A percentile compares a stretch with the other conserved stretches of the same genome.
phyloP scores from a whole-genome alignment of 2,888 invertebrate species.

The Dasypogon diadema region DNA sequence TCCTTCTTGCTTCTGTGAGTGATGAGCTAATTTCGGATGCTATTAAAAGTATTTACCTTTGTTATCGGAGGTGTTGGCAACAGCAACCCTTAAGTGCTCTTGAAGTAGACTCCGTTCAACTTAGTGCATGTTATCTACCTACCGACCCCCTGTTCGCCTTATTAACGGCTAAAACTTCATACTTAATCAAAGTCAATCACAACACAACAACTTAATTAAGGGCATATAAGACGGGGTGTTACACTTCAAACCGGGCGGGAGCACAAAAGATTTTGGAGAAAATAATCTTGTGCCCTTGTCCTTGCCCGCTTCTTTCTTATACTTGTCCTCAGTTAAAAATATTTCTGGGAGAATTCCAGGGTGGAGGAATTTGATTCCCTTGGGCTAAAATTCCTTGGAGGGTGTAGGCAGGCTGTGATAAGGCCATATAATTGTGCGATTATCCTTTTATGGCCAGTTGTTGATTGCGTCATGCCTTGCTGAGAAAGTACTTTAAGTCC shows the following conservation, averaged over 20 bases:
- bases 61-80: neutral
- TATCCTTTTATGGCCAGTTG: constrained; percentile 1
- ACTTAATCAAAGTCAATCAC: constrained; percentile 33
- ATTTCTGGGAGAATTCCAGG: no score
- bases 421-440: constrained; percentile 18
- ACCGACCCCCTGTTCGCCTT: neutral
- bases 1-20: neutral
- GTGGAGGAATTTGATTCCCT: no score
- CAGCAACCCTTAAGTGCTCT: neutral
- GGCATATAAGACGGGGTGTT: neutral
- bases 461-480: neutral
- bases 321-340: no score
- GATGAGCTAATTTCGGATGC: neutral
- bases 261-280: neutral
- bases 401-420: no score
- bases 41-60: neutral
- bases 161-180: neutral
- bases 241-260: neutral
- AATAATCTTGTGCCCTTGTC: neutral
- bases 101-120: neutral
- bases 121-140: neutral
- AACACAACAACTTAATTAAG: constrained; percentile 1
- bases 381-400: no score
- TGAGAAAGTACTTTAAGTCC: neutral
- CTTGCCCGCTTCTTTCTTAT: neutral